Evolutionary conservation across 2,797 vertebrate species (phyloP).

Genomic region (Gymnothorax javanicus): DNA sequence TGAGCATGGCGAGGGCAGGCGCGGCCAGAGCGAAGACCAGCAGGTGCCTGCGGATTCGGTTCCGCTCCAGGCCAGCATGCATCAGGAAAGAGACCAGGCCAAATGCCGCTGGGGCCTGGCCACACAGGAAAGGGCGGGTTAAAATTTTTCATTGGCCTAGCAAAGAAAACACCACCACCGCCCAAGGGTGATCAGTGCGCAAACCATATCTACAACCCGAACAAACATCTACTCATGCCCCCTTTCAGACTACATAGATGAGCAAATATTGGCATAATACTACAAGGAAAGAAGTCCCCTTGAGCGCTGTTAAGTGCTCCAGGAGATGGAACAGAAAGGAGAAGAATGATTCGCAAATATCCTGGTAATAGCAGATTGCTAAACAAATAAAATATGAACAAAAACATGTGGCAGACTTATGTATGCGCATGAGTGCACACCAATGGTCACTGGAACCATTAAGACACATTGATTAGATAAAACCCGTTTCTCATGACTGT

Average conservation of each 20-base stretch:
- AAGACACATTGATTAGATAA: too few species aligned
- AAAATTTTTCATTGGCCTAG: neutral
- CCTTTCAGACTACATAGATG: neutral
- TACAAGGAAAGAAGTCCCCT: neutral
- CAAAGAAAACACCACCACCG: neutral
- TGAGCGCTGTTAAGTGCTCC: neutral
- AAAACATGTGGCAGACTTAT: too few species aligned
- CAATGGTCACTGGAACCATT: too few species aligned
- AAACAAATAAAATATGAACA: neutral
- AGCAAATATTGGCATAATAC: neutral
- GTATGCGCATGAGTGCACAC: too few species aligned
- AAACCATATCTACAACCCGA: neutral
- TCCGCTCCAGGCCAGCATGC: constrained; percentile 95
- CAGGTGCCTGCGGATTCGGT: constrained; percentile 95
- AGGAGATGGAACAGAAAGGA: neutral
- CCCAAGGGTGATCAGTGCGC: neutral
- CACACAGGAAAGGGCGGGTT: constrained; percentile 12
- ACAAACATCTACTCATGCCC: neutral
- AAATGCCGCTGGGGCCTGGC: constrained; percentile 94
- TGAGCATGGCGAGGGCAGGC: constrained; percentile 91
- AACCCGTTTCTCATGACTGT: too few species aligned
- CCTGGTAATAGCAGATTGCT: neutral
- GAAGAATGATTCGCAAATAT: neutral
- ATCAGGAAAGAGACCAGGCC: constrained; percentile 97
- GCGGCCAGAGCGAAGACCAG: constrained; percentile 94